Evolutionary conservation across 2,797 vertebrate genomes (phyloP), one percentile per base, ranked within the genome.

Genomic region (Betta splendens): DNA sequence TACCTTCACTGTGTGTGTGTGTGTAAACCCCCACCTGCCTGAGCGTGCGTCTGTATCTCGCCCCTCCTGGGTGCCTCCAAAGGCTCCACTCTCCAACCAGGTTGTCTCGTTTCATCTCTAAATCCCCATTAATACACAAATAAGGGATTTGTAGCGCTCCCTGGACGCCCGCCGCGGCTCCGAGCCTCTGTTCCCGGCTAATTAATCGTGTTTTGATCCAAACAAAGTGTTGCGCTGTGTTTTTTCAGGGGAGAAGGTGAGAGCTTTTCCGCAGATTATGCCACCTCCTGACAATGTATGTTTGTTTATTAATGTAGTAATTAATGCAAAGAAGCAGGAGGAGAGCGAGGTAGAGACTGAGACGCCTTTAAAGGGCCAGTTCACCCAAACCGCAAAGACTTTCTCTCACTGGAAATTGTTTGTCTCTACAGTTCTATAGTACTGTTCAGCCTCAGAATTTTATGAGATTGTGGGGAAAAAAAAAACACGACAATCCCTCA

Each of bases 81-180:
- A 82, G 73, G 60, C 81, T 72, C 75, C 62, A 40, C 53, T 77
- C 75, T 69, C 70, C 71, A 64, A 61, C 67, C 77, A 76, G 73
- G 77, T 87, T 84, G 75, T 81, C 79, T 80, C 32, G 54, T 86
- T 87, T 87, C 85, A 88, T 89, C 86, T 87, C 66, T 79, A 87
- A 89, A 87, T 83, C 80, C 81, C 58, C 75, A 69, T 83, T 88
- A 85, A 84, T 73, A 85, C 81, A 79, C 75, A 84, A 87, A 83
- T 84, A 52, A 78, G 75, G 83, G 84, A 87, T 88, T 87, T 85
- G 81, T 65, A 73, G 74, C 71, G 18, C 61, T 84, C 86, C 75
- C 74, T 45, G 16, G 69, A 82, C 79, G 54, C 81, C 57, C 71
- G 54, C 70, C 58, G 52, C 43, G 29, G 23, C 52, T 38, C 63